A percentile compares a stretch with the other conserved stretches of the same genome.
Evolutionary conservation across 2,113 vertebrate species (phyloP).

Genomic region (Labeo rohita): DNA sequence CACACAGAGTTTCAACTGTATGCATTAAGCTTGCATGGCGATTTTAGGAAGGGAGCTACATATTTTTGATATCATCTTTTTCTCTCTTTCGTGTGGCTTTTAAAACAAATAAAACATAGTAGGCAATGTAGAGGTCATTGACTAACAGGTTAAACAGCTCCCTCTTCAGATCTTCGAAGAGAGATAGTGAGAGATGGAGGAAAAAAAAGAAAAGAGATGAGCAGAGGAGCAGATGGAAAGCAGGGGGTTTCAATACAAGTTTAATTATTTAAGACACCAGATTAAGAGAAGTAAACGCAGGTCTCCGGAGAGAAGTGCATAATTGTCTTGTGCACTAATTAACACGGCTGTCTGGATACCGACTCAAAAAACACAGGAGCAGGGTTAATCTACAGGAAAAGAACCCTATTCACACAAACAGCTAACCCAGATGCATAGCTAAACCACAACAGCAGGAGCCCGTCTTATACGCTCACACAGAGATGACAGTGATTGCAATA

Average conservation of each 20-base stretch:
- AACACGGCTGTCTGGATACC: slow-evolving; percentile 58
- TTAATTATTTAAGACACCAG: slow-evolving; percentile 77
- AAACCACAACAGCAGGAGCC: neutral
- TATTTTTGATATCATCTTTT: neutral
- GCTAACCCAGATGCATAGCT: neutral
- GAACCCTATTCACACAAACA: slow-evolving; percentile 47
- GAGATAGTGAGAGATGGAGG: neutral
- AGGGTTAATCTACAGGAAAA: slow-evolving; percentile 46
- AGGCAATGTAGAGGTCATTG: neutral
- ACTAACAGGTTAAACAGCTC: neutral
- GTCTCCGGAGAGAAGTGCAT: slow-evolving; percentile 69
- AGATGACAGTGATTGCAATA: neutral
- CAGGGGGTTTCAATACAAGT: slow-evolving; percentile 61
- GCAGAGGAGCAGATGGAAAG: neutral
- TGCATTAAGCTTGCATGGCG: neutral
- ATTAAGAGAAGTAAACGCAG: slow-evolving; percentile 78
- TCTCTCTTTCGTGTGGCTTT: neutral
- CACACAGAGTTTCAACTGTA: slow-evolving; percentile 37
- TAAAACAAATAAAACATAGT: neutral
- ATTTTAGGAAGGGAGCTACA: neutral
- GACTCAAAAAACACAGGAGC: slow-evolving; percentile 21
- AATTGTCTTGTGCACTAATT: slow-evolving; percentile 75
- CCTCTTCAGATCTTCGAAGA: neutral
- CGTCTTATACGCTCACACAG: neutral
- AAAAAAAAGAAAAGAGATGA: slow-evolving; percentile 8